phyloP scores from a whole-genome alignment of 1,140 invertebrate genomes.

The Drosophila albomicans region DNA sequence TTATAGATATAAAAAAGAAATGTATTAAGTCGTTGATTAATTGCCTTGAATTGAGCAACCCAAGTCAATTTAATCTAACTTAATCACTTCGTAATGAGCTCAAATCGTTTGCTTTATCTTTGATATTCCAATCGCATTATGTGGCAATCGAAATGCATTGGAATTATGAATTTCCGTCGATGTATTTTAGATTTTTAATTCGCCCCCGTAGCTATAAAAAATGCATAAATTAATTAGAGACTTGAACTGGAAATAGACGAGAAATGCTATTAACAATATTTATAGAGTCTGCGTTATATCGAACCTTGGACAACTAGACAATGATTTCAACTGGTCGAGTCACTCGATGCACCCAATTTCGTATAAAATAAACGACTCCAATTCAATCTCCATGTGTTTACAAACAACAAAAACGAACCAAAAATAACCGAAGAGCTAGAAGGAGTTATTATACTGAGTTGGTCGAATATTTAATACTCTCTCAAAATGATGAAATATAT shows the following conservation, averaged over 20 bases:
- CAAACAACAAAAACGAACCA: constrained; percentile 45
- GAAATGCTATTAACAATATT: constrained; percentile 26
- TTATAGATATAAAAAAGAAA: neutral
- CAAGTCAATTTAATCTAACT: constrained; percentile 10
- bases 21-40: constrained; percentile 12
- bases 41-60: constrained; percentile 6
- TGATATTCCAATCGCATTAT: constrained; percentile 10
- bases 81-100: constrained; percentile 26
- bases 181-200: constrained; percentile 9
- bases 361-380: constrained; percentile 22
- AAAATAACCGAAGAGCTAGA: constrained; percentile 20
- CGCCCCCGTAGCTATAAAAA: constrained; percentile 29
- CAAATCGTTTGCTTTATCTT: constrained; percentile 19
- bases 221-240: constrained; percentile 11
- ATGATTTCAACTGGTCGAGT: constrained; percentile 37
- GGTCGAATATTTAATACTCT: neutral
- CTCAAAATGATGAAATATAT: neutral
- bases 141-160: constrained; percentile 22
- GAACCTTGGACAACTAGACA: constrained; percentile 43
- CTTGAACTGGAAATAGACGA: constrained; percentile 13
- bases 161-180: constrained; percentile 27
- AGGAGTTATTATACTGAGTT: no score
- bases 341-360: constrained; percentile 26
- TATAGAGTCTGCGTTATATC: constrained; percentile 25
- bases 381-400: constrained; percentile 62